Evolutionary conservation across 2,113 vertebrate species (phyloP).

Genomic region (Mola mola): DNA sequence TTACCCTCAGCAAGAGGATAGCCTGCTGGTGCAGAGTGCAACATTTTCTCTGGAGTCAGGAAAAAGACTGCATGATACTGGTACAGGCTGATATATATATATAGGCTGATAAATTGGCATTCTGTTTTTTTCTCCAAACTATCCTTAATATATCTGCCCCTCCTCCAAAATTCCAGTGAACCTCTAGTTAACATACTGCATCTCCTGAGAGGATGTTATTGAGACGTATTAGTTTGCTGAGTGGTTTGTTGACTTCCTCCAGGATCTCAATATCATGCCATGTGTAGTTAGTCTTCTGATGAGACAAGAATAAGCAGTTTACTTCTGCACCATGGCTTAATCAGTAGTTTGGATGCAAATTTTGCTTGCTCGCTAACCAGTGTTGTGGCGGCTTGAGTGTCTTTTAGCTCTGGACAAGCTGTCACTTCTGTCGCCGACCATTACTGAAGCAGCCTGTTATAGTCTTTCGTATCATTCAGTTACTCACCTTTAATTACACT

Average conservation of each 20-base stretch:
- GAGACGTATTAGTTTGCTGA: not conserved
- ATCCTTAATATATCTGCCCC: too few relatives aligned
- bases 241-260: constrained; percentile 12
- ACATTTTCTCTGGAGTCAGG: too few relatives aligned
- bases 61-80: too few relatives aligned
- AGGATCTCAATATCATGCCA: not conserved
- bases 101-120: too few relatives aligned
- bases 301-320: constrained; percentile 23
- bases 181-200: not conserved
- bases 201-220: constrained; percentile 8
- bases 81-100: too few relatives aligned
- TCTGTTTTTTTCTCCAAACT: too few relatives aligned
- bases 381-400: constrained; percentile 23
- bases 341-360: constrained; percentile 23
- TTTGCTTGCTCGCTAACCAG: constrained; percentile 12
- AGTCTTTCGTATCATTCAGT: not conserved
- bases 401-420: constrained; percentile 1
- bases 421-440: constrained; percentile 4
- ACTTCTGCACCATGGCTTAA: not conserved
- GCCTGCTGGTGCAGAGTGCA: too few relatives aligned
- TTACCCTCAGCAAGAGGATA: too few relatives aligned
- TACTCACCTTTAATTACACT: not conserved
- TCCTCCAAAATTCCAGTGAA: too few relatives aligned
- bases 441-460: constrained; percentile 1
- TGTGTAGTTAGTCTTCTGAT: constrained; percentile 1